Conservation (phyloP, 2,797 vertebrate genomes). For the Molossus molossus region DNA sequence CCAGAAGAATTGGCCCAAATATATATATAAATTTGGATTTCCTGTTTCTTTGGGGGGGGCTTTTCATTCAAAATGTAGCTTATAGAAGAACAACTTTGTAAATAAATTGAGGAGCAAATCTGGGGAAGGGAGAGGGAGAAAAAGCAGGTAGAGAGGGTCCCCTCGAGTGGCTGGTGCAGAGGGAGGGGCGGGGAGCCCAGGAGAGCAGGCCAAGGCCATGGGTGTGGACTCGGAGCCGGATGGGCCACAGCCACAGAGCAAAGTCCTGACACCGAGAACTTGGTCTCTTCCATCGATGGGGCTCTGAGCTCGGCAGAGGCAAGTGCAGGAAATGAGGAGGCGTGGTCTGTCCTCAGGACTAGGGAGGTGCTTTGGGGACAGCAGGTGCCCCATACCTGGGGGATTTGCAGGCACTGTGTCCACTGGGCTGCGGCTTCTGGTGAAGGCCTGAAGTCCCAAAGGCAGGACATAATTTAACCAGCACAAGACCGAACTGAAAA, state of each 20-base stretch:
- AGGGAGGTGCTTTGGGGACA: neutral
- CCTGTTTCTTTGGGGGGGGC: neutral
- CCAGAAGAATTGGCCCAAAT: neutral
- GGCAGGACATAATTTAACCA: neutral
- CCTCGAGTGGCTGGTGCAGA: neutral
- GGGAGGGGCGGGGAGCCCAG: neutral
- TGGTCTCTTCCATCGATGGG: accelerated
- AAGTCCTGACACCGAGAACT: accelerated
- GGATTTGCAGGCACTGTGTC: accelerated
- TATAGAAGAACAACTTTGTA: neutral
- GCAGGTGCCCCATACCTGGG: accelerated
- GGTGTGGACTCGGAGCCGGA: neutral
- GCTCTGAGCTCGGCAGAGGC: neutral
- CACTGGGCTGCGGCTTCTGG: neutral
- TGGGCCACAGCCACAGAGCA: accelerated
- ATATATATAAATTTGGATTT: neutral
- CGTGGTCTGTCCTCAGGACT: neutral
- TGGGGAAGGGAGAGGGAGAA: neutral
- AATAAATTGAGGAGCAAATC: neutral
- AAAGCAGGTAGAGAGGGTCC: neutral
- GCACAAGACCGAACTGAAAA: neutral
- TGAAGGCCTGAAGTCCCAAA: neutral
- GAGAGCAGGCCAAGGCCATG: too few relatives aligned
- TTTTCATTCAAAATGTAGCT: neutral
- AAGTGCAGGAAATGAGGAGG: too few relatives aligned